These are phyloP conservation scores for Caradrina kadenii DNA, from an alignment of 2,888 invertebrate species.

Conservation along the genomic window DNA sequence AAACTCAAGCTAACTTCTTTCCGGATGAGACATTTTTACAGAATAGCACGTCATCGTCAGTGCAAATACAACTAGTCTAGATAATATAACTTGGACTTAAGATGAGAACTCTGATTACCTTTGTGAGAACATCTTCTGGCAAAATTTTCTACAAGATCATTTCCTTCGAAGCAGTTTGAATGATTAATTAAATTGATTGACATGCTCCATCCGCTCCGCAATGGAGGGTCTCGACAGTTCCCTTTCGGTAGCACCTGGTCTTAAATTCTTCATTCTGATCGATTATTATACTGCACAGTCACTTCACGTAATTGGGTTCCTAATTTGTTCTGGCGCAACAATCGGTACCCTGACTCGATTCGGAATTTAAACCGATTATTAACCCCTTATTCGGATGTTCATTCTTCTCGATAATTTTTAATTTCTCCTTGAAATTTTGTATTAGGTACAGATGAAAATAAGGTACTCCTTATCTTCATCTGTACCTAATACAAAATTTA, in stretches of 20 bases:
- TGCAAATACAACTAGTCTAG: too few species aligned
- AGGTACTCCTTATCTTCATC: slow-evolving; percentile 10
- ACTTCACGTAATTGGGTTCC: slow-evolving; percentile 86
- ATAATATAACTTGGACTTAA: background rate
- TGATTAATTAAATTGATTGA: slow-evolving; percentile 89
- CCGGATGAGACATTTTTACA: too few species aligned
- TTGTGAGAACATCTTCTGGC: slow-evolving; percentile 48
- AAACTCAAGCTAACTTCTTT: too few species aligned
- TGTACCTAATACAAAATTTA: slow-evolving; percentile 3
- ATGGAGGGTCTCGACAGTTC: slow-evolving; percentile 81
- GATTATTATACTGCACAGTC: slow-evolving; percentile 86
- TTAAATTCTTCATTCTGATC: slow-evolving; percentile 78
- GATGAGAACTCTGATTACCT: slow-evolving; percentile 7
- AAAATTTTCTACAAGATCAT: slow-evolving; percentile 68
- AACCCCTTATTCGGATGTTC: slow-evolving; percentile 69
- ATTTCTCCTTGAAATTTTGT: slow-evolving; percentile 53
- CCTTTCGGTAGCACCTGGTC: slow-evolving; percentile 82
- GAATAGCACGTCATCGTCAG: too few species aligned
- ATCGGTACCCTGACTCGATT: slow-evolving; percentile 67
- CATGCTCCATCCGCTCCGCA: slow-evolving; percentile 83
- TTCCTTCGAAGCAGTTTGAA: slow-evolving; percentile 77
- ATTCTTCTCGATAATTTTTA: slow-evolving; percentile 62
- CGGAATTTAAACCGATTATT: slow-evolving; percentile 77
- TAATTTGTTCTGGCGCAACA: slow-evolving; percentile 79
- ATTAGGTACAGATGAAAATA: slow-evolving; percentile 10